phyloP scores from a whole-genome alignment of 53 echinoderm and acorn worm genomes.

The Pentamera pediparva region DNA sequence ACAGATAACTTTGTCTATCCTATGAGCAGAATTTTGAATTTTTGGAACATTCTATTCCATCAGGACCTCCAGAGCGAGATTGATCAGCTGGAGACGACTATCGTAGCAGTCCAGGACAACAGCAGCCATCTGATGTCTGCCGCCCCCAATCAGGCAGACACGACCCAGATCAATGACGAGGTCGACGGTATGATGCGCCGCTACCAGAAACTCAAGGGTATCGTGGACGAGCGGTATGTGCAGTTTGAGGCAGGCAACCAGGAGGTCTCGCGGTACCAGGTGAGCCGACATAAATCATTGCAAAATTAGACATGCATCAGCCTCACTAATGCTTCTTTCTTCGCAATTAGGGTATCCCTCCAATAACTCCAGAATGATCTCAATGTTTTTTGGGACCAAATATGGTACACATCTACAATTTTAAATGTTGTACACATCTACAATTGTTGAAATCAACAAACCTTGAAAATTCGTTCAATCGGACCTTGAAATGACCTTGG shows the following conservation, averaged over 20 bases:
- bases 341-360: too few species aligned
- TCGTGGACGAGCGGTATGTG: constrained; percentile 65
- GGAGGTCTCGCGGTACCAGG: constrained; percentile 78
- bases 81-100: constrained; percentile 62
- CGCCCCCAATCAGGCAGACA: constrained; percentile 84
- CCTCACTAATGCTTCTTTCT: too few species aligned
- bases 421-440: too few species aligned
- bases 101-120: constrained; percentile 75
- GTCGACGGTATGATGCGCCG: constrained; percentile 80
- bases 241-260: constrained; percentile 88
- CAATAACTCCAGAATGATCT: too few species aligned
- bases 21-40: neutral
- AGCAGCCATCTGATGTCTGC: constrained; percentile 92
- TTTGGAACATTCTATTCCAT: neutral
- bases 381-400: too few species aligned
- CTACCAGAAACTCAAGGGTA: constrained; percentile 68
- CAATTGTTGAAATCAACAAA: too few species aligned
- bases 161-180: constrained; percentile 80
- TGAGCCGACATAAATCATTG: too few species aligned
- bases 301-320: too few species aligned
- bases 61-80: constrained; percentile 78
- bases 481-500: too few species aligned
- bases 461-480: too few species aligned
- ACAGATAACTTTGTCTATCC: neutral
- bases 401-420: too few species aligned